A percentile compares a stretch with the other conserved stretches of the same genome.
Conservation (phyloP, 2,797 vertebrate species). For the Toxotes lorentzi region DNA sequence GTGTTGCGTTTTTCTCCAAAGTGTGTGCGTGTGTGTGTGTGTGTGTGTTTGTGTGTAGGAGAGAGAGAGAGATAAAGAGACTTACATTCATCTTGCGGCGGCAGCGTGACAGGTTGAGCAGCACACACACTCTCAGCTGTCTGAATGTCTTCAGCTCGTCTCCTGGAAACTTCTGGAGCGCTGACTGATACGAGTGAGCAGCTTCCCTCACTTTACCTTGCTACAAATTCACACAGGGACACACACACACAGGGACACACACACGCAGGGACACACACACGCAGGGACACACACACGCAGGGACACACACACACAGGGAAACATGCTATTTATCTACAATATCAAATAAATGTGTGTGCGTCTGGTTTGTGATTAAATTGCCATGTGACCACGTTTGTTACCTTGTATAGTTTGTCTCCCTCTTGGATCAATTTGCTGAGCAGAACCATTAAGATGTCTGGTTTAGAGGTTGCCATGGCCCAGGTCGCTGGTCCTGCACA, state of each 20-base stretch:
- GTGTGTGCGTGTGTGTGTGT: neutral
- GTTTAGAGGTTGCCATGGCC: conserved; percentile 99
- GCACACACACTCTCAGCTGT: conserved; percentile 95
- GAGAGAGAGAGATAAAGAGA: neutral
- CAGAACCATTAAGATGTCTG: conserved; percentile 98
- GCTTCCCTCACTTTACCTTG: conserved; percentile 97
- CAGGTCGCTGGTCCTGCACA: conserved; percentile 95
- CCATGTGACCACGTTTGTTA: conserved; percentile 69
- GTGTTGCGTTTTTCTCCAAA: no score
- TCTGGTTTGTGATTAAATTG: neutral
- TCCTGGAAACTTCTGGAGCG: conserved; percentile 96
- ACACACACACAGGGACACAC: conserved; percentile 10
- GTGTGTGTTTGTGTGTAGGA: neutral
- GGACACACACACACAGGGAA: neutral
- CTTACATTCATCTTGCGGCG: conserved; percentile 96
- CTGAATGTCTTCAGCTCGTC: conserved; percentile 96
- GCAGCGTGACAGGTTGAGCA: conserved; percentile 97
- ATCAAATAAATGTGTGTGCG: neutral
- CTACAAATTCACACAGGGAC: conserved; percentile 73
- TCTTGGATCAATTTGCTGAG: conserved; percentile 99
- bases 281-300: conserved; percentile 25
- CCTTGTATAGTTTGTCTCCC: conserved; percentile 98
- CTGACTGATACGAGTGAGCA: conserved; percentile 96
- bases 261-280: neutral
- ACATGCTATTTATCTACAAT: no score